Base-by-base conservation (phyloP, 2,888 invertebrate genomes). In the Eupithecia centaureata region DNA sequence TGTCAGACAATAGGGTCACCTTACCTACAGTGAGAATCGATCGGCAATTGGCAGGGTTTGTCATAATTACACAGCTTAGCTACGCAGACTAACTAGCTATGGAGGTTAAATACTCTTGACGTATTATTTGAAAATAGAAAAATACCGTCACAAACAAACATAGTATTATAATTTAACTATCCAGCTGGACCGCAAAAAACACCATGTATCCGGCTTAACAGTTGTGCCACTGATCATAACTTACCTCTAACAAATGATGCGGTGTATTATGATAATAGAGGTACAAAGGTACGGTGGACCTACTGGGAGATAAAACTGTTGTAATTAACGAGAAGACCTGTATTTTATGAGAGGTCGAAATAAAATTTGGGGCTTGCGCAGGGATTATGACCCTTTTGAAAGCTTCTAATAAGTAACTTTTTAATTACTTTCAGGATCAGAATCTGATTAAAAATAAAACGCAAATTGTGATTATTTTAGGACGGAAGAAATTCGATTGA, bases 261-360 rank as follows among this genome's bases (percentile, higher is more conserved):
- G 22, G 60, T 65, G 63, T 69, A 51, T 66, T 62, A 65, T 61
- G 61, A 64, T 63, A 65, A 65, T 60, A 63, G 52, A 30, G 65
- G 57, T 52, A 57, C n/a, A 38, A 52, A 27, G 63, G 81, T 81
- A 83, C 83, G 82, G 79, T 75, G 72, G 76, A 71, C 78, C 76
- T 77, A 78, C 76, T 73, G 65, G 73, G 76, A 79, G 83, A 84
- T 86, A 83, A 79, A 76, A 73, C 71, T 72, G 74, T 70, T 70
- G 73, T 72, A 79, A 81, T 82, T 78, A 82, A 77, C 73, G 63
- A 68, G 72, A 70, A 70, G 71, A 33, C 52, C 54, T 33, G 52
- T 35, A 13, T 70, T 70, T 63, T 61, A 65, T 57, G 59, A 25
- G 51, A 60, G 51, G 30, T 12, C 18, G 66, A 60, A 60, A 35